Evolutionary conservation across 1,140 invertebrate species (phyloP).

Genomic region (Xylocopa sonorina): DNA sequence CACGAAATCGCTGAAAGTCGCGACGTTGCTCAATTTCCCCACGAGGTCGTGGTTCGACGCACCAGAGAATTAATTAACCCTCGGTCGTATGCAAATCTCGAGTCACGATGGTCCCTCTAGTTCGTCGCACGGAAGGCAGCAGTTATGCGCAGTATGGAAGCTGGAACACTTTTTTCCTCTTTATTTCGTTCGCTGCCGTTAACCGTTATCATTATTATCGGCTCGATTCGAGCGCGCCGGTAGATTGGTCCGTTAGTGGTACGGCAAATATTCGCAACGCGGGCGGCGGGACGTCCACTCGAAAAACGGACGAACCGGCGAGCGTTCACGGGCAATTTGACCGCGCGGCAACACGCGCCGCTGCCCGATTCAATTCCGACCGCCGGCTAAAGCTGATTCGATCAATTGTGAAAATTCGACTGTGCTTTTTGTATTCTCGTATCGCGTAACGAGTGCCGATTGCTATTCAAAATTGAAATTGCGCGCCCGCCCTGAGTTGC

Average conservation of each 20-base stretch:
- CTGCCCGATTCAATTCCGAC: conserved; percentile 50
- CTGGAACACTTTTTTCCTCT: no score
- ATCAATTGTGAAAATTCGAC: conserved; percentile 50
- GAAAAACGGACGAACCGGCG: conserved; percentile 43
- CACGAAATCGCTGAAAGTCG: no score
- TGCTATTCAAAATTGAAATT: conserved; percentile 39
- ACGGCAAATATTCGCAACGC: conserved; percentile 26
- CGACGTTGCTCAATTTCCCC: no score
- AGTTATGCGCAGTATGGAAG: no score
- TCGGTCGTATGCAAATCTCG: conserved; percentile 15
- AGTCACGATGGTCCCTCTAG: no score
- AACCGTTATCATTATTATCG: background rate
- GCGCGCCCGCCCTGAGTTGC: background rate
- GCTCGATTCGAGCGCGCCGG: background rate
- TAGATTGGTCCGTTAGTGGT: no score
- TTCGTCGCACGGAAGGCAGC: no score
- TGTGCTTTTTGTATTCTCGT: conserved; percentile 42
- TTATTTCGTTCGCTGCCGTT: background rate
- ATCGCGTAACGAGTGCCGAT: conserved; percentile 32
- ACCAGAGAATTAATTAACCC: conserved; percentile 17
- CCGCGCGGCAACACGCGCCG: conserved; percentile 2
- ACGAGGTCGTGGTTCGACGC: no score
- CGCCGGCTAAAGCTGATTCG: conserved; percentile 24
- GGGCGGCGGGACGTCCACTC: background rate
- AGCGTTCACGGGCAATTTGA: conserved; percentile 55